Evolutionary conservation across 2,797 vertebrate genomes (phyloP).

Genomic region (Lepus oiostolus): DNA sequence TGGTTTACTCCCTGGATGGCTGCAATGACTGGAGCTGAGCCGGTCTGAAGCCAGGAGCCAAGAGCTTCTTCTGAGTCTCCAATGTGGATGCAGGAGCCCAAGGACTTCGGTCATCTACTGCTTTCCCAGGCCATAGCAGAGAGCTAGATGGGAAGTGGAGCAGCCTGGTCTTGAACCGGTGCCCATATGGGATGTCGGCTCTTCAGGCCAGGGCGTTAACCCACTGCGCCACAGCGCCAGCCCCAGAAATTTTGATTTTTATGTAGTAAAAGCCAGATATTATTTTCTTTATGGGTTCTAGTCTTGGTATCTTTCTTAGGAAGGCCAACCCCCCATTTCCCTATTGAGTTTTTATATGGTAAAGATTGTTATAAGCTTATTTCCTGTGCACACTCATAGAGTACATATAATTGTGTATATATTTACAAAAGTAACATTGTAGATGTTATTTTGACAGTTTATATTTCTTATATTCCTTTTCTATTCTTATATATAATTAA

Average conservation of each 20-base stretch:
- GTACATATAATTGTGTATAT: not conserved
- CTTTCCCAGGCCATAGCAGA: no score
- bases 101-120: no score
- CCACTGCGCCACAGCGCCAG: no score
- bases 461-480: not conserved
- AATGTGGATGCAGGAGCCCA: no score
- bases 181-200: no score
- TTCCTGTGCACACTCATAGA: not conserved
- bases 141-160: no score
- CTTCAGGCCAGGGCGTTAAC: no score
- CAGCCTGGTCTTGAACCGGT: no score
- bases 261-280: not conserved
- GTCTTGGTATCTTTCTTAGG: not conserved
- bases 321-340: not conserved
- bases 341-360: not conserved
- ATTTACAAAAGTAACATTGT: conserved; percentile 27
- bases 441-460: conserved; percentile 40
- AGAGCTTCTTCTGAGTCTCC: no score
- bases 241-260: not conserved
- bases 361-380: not conserved
- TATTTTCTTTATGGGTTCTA: not conserved
- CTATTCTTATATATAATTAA: not conserved
- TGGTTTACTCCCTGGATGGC: no score
- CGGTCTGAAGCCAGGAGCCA: no score
- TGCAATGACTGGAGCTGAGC: no score